Percentiles rank a stretch among this genome's conserved stretches.
phyloP scores from a whole-genome alignment of 2,113 vertebrate species.

The Platichthys flesus region DNA sequence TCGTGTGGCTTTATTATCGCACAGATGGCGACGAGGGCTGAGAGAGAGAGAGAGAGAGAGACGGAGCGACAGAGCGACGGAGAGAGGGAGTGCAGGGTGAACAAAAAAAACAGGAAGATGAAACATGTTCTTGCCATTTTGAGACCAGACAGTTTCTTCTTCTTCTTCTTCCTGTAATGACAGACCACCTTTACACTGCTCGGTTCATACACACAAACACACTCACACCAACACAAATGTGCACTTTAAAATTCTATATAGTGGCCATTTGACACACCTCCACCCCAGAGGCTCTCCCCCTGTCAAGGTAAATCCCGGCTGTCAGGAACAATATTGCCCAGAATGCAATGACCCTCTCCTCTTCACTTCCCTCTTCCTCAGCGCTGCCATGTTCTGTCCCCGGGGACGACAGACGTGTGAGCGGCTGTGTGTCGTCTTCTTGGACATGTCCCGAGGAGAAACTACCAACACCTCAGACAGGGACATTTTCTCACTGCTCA shows the following conservation, averaged over 20 bases:
- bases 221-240: not conserved
- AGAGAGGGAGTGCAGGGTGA: not conserved
- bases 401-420: not conserved
- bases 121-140: slow-evolving; percentile 28
- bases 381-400: not conserved
- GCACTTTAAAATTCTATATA: not conserved
- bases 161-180: not conserved
- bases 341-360: slow-evolving; percentile 25
- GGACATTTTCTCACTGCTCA: not conserved
- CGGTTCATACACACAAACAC: not conserved
- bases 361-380: slow-evolving; percentile 3
- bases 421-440: not conserved
- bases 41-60: slow-evolving; percentile 19
- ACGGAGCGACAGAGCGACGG: slow-evolving; percentile 10
- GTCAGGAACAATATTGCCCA: slow-evolving; percentile 45
- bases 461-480: not conserved
- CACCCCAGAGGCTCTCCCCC: slow-evolving; percentile 20
- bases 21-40: slow-evolving; percentile 65
- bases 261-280: slow-evolving; percentile 16
- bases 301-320: slow-evolving; percentile 46
- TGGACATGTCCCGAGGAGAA: not conserved
- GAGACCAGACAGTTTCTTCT: too few species aligned
- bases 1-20: slow-evolving; percentile 55
- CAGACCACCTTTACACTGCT: not conserved
- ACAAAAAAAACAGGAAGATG: not conserved